Base-by-base conservation (phyloP, 37 sponge, comb jelly and placozoan genomes). In the Agelas oroides region DNA sequence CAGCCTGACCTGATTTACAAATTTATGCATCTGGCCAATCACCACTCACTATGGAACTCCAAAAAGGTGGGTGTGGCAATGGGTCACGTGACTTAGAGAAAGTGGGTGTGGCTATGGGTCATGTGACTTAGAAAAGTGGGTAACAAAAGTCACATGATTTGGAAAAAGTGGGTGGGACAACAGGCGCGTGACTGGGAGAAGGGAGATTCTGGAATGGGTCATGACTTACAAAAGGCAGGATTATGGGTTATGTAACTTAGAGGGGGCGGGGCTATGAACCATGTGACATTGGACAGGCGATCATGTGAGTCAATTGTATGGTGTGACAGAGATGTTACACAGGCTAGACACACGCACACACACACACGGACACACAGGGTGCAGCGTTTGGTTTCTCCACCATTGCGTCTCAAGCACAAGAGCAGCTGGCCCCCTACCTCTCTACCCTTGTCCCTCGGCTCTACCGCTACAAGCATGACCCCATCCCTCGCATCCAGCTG, bases 1-100 rank as follows among this genome's bases (percentile, higher is more conserved):
- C 81, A 92, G 66, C 97, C 97, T 35, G 93, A 97, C 39, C 85
- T 97, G 16, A 81, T 97, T 36, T 97, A 97, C 85, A 94, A 97
- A 85, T 97, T 97, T 65, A 92, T 97, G 89, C 64, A 83, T 63
- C 84, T 97, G 58, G 92, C 97, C 31, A 94, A 94, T 62, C 92
- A 94, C 64, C 78, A 92, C 54, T 79, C 92, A 30, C 65, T 97
- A 20, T 97, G 97, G 97, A 94, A 88, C 75, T 95, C 95, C 11
- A 91, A 86, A 52, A 95, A 91, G 93, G 95, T 95, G 13, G 19
- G 40, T 8, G 46, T 3, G 8, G 46, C 46, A 46, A 46, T 8
- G 8, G 46, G 46, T 46, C 46, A 46, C 8, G 46, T 46, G 46
- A n/a, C n/a, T n/a, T n/a, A 46, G 46, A 46, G 3, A 3, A 46